Base-by-base conservation (phyloP, 2,113 vertebrate species). In the Meriones unguiculatus region DNA sequence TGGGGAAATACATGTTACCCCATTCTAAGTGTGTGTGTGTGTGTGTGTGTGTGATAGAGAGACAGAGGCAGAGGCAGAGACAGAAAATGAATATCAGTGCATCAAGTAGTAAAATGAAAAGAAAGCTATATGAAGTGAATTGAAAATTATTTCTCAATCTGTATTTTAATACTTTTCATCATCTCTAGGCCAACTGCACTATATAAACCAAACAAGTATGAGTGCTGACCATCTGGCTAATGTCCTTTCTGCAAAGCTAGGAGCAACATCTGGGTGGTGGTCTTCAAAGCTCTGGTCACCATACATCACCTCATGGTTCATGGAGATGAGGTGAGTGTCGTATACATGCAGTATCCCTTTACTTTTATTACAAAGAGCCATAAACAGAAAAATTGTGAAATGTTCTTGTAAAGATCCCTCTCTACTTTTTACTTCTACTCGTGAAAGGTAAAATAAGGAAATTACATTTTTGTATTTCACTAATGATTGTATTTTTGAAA, bases 281-380 rank as follows among this genome's bases (percentile, higher is more conserved):
- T 99, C 92, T 99, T 99, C 98, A 99, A 99, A 98, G 99, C 99
- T 97, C 99, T 99, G 98, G 99, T 99, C 98, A 99, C 99, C 98
- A 99, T 99, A 65, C 99, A 99, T 98, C 99, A 99, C 98, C 99
- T 99, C 98, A 99, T 99, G 99, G 99, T 99, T 99, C 99, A 99
- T 92, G 99, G 99, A 97, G 99, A 99, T 17, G 99, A 99, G 99
- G 99, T 99, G 98, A 99, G 99, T 62, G 0, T 35, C 41, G 5
- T 4, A 0, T 50, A 2, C 14, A 25, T 24, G 41, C 41, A 0
- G n/a, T 50, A 0, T 82, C 72, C 41, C 35, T 65, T 65, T 87
- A 73, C 50, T 90, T 62, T 41, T 54, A 52, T 30, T 41, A 17
- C 24, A 38, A 28, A 57, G 1, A 18, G 32, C 50, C 54, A 25